Conservation (phyloP, 2,888 invertebrate genomes). For the Cheilosia vulpina region DNA sequence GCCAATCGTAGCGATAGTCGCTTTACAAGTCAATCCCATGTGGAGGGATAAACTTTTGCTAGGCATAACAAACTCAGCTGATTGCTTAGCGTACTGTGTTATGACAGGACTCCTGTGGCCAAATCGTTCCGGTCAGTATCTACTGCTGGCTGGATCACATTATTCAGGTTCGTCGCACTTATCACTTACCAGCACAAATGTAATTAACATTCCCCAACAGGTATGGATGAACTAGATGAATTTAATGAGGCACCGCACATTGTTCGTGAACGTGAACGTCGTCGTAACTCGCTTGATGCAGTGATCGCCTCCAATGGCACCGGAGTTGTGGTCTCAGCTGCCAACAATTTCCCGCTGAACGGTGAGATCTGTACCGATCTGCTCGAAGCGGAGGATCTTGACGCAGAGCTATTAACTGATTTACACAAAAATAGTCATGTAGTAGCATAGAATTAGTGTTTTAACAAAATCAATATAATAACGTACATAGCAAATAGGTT, state of each 20-base stretch:
- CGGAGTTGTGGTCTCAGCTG: slow-evolving; percentile 71
- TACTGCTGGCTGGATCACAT: slow-evolving; percentile 90
- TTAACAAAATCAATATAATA: slow-evolving; percentile 39
- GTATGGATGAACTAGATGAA: slow-evolving; percentile 93
- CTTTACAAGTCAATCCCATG: slow-evolving; percentile 95
- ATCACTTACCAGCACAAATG: neutral
- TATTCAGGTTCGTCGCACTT: slow-evolving; percentile 85
- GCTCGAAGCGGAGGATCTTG: slow-evolving; percentile 82
- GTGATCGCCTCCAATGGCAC: slow-evolving; percentile 77
- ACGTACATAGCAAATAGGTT: slow-evolving; percentile 49
- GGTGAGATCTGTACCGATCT: slow-evolving; percentile 81
- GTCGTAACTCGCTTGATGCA: slow-evolving; percentile 81
- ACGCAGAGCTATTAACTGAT: slow-evolving; percentile 82
- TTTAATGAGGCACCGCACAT: slow-evolving; percentile 96
- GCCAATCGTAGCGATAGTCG: slow-evolving; percentile 96
- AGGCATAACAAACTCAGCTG: slow-evolving; percentile 97
- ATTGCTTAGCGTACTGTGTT: slow-evolving; percentile 96
- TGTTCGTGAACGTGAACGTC: slow-evolving; percentile 84
- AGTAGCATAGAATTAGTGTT: slow-evolving; percentile 80
- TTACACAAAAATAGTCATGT: slow-evolving; percentile 83
- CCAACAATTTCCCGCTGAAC: slow-evolving; percentile 78
- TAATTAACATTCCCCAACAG: slow-evolving; percentile 78
- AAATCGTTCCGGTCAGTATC: slow-evolving; percentile 95
- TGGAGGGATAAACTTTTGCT: slow-evolving; percentile 98
- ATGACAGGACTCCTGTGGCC: slow-evolving; percentile 99